phyloP scores from a whole-genome alignment of 2,113 vertebrate genomes.

The Chaetura pelagica region DNA sequence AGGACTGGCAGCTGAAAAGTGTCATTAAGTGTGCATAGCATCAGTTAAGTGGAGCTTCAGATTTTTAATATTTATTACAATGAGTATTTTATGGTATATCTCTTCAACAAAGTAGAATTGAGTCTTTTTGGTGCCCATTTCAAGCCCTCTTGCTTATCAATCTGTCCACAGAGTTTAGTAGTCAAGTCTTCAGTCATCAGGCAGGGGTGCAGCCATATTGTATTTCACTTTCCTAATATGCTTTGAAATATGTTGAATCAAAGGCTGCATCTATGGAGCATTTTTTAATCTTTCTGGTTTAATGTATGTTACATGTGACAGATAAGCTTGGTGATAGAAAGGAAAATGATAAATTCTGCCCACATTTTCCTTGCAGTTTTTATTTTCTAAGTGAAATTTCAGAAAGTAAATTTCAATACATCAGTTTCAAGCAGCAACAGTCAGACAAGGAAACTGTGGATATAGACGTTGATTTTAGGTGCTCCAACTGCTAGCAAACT shows the following conservation, averaged over 20 bases:
- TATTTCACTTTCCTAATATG: conserved; percentile 59
- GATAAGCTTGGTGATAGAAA: neutral
- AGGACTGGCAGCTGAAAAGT: neutral
- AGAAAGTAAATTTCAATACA: neutral
- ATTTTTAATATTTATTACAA: neutral
- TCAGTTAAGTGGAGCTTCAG: neutral
- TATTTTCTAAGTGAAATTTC: neutral
- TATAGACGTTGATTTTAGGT: neutral
- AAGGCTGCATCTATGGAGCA: conserved; percentile 13
- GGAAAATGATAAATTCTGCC: neutral
- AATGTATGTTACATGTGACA: neutral
- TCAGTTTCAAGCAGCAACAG: neutral
- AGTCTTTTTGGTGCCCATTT: neutral
- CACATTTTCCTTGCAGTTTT: neutral
- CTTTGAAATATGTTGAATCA: conserved; percentile 16
- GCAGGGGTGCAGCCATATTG: conserved; percentile 41
- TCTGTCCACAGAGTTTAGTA: neutral
- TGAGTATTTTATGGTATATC: neutral
- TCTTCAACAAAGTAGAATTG: neutral
- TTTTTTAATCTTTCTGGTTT: neutral
- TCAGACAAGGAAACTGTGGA: neutral
- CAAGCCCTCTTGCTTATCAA: neutral
- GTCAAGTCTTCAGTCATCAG: neutral
- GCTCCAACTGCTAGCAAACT: neutral
- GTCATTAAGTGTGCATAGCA: neutral